Percentiles rank a stretch among this genome's conserved stretches.
These are phyloP conservation scores for Psittacula cyanocephala DNA, from an alignment of 2,113 vertebrate genomes.

Conservation along the genomic window DNA sequence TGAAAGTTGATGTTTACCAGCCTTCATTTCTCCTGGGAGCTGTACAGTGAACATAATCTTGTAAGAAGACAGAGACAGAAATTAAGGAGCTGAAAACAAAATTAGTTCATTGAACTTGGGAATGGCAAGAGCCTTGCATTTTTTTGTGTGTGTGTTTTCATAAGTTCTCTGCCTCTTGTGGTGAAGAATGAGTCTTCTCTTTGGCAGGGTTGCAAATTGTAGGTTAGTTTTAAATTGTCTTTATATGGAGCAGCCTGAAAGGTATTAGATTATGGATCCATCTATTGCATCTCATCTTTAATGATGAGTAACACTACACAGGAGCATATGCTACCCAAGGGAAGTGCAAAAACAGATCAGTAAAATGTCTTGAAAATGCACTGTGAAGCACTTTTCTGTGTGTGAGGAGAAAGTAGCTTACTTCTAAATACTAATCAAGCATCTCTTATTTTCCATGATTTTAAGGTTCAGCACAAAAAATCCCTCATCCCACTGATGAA, in stretches of 20 bases:
- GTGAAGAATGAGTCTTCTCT: neutral
- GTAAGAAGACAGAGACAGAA: neutral
- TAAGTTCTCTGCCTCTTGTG: neutral
- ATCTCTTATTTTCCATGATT: neutral
- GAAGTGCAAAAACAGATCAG: neutral
- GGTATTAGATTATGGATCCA: neutral
- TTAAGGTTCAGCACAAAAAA: neutral
- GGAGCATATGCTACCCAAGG: neutral
- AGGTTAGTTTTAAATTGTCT: neutral
- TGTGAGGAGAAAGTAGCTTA: neutral
- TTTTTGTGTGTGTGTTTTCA: neutral
- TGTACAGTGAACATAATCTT: neutral
- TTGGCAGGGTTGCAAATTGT: neutral
- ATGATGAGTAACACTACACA: neutral
- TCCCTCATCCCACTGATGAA: neutral
- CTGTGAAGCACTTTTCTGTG: neutral
- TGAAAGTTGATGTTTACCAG: neutral
- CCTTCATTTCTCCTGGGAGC: neutral
- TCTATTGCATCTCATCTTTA: neutral
- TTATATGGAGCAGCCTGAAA: neutral
- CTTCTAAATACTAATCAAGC: neutral
- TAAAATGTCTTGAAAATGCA: neutral
- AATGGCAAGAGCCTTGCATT: accelerated
- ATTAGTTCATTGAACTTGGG: neutral
- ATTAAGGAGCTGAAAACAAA: neutral